Percentiles rank a stretch among this genome's conserved stretches.
Evolutionary conservation across 2,797 vertebrate species (phyloP).

Genomic region (Triplophysa yarkandensis): DNA sequence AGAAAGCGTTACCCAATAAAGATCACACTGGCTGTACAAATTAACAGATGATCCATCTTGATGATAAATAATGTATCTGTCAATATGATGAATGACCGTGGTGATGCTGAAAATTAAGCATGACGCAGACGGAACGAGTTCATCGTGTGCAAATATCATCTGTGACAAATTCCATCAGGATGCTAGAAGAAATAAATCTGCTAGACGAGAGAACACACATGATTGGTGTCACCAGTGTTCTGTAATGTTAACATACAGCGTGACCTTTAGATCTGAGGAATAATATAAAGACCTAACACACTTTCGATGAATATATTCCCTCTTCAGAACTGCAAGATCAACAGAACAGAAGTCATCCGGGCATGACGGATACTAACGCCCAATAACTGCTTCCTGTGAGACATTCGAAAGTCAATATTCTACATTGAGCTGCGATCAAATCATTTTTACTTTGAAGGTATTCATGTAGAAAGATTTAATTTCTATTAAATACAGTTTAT

Average conservation of each 20-base stretch:
- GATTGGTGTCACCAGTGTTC: slow-evolving; percentile 7
- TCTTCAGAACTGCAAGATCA: background rate
- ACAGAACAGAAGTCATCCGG: slow-evolving; percentile 5
- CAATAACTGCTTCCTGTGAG: background rate
- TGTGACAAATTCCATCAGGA: slow-evolving; percentile 65
- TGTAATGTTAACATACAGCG: background rate
- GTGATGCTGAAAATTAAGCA: slow-evolving; percentile 61
- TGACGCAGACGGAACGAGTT: slow-evolving; percentile 59
- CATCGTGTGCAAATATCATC: slow-evolving; percentile 64
- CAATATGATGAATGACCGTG: slow-evolving; percentile 61
- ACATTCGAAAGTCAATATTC: slow-evolving; percentile 3
- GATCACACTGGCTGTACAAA: slow-evolving; percentile 41
- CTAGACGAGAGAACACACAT: slow-evolving; percentile 21
- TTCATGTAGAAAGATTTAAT: background rate
- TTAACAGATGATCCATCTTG: slow-evolving; percentile 47
- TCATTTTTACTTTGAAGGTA: background rate
- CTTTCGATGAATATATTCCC: background rate
- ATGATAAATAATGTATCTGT: slow-evolving; percentile 61
- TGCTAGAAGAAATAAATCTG: slow-evolving; percentile 30
- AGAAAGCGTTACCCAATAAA: slow-evolving; percentile 22
- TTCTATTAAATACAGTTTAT: background rate
- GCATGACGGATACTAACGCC: background rate
- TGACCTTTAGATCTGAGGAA: slow-evolving; percentile 17
- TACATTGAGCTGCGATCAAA: background rate
- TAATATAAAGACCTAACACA: slow-evolving; percentile 8